A percentile compares a stretch with the other conserved stretches of the same genome.
Evolutionary conservation across 2,113 vertebrate species (phyloP).

Genomic region (Oncorhynchus mykiss): DNA sequence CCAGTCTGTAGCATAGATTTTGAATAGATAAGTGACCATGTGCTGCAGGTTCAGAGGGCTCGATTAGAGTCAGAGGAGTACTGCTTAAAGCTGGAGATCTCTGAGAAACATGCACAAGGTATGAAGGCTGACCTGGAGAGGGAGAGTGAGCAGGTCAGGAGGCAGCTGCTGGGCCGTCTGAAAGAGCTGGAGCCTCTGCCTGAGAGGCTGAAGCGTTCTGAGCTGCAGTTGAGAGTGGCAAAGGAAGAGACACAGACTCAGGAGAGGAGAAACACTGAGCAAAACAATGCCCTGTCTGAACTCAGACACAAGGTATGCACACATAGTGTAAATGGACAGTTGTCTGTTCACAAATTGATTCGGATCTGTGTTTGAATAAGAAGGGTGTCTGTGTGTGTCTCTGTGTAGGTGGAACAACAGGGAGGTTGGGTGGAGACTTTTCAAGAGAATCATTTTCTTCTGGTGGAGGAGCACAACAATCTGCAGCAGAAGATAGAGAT

Average conservation of each 20-base stretch:
- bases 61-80: slow-evolving; percentile 79
- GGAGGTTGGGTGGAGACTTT: slow-evolving; percentile 83
- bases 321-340: neutral
- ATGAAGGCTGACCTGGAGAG: slow-evolving; percentile 73
- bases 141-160: slow-evolving; percentile 77
- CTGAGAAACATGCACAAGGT: slow-evolving; percentile 73
- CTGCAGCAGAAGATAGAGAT: slow-evolving; percentile 83
- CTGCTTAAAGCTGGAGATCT: slow-evolving; percentile 74
- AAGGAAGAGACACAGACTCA: slow-evolving; percentile 77
- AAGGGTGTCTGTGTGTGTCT: neutral
- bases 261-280: slow-evolving; percentile 80
- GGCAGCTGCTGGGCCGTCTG: slow-evolving; percentile 79
- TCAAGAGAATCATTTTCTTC: slow-evolving; percentile 81
- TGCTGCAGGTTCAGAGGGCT: slow-evolving; percentile 77
- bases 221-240: slow-evolving; percentile 80
- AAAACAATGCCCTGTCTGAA: slow-evolving; percentile 76
- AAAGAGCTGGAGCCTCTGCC: slow-evolving; percentile 82
- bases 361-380: neutral
- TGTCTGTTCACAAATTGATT: neutral
- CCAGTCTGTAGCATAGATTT: neutral
- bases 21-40: neutral
- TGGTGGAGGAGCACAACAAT: slow-evolving; percentile 88
- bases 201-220: slow-evolving; percentile 76
- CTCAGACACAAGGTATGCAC: slow-evolving; percentile 82
- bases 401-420: slow-evolving; percentile 85